These are phyloP conservation scores for Oncorhynchus masou DNA, from an alignment of 2,113 vertebrate species.

Conservation along the genomic window DNA sequence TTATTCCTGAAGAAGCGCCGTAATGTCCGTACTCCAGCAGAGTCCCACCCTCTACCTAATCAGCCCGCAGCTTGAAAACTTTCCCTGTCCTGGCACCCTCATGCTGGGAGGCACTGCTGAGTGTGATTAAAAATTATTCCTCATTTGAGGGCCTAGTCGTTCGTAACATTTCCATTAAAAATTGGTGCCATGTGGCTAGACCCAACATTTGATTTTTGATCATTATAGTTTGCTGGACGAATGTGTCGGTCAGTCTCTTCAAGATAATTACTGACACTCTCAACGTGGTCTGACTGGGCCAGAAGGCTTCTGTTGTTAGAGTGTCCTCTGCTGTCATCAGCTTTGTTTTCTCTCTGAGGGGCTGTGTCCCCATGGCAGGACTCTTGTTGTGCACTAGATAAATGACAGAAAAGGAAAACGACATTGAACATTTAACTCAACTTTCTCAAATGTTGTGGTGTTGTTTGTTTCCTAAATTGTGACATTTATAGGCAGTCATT, in stretches of 20 bases:
- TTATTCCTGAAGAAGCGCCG: conserved; percentile 84
- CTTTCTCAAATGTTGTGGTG: background rate
- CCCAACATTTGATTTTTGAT: conserved; percentile 81
- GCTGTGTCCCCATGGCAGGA: conserved; percentile 12
- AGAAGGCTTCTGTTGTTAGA: background rate
- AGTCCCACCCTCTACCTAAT: conserved; percentile 85
- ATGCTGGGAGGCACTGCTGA: conserved; percentile 83
- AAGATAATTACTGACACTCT: conserved; percentile 27
- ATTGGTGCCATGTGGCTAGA: conserved; percentile 75
- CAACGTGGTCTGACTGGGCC: background rate
- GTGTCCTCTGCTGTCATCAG: conserved; percentile 1
- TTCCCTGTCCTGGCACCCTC: conserved; percentile 79
- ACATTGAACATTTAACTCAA: too few species aligned
- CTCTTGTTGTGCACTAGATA: background rate
- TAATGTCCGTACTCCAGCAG: conserved; percentile 84
- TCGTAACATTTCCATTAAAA: conserved; percentile 91
- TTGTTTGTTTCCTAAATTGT: background rate
- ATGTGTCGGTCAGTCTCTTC: conserved; percentile 65
- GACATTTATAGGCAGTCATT: background rate
- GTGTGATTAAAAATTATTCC: conserved; percentile 88
- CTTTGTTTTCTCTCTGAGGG: conserved; percentile 23
- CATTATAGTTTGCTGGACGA: conserved; percentile 70
- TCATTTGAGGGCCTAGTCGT: conserved; percentile 89
- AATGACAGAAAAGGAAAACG: background rate
- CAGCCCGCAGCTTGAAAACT: conserved; percentile 87